These are phyloP conservation scores for Ferrisia virgata DNA, from an alignment of 2,888 invertebrate species.

Conservation along the genomic window DNA sequence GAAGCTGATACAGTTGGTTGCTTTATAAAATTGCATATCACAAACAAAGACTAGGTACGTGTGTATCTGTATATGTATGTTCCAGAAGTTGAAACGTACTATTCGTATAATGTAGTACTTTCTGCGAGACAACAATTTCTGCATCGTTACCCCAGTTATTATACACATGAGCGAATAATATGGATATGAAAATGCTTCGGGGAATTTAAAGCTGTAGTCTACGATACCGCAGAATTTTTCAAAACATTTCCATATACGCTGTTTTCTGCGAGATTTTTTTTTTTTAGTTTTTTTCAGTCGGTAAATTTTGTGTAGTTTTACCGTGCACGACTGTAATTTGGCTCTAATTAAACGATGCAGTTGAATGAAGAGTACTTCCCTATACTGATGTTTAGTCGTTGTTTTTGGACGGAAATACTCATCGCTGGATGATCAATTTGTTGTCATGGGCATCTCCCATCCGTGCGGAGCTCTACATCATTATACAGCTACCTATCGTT, in stretches of 20 bases:
- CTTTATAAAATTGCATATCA: conserved; percentile 36
- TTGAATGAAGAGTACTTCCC: too few species aligned
- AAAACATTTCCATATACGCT: neutral
- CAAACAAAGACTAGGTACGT: conserved; percentile 21
- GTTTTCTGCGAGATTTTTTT: too few species aligned
- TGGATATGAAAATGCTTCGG: neutral
- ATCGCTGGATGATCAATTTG: neutral
- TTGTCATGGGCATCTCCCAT: neutral
- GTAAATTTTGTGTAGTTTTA: too few species aligned
- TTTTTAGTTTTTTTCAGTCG: too few species aligned
- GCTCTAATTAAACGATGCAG: neutral
- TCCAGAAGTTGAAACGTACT: neutral
- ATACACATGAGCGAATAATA: conserved; percentile 8
- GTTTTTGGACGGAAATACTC: neutral
- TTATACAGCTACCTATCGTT: neutral
- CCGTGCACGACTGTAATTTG: too few species aligned
- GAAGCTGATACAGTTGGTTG: conserved; percentile 37
- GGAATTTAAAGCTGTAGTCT: neutral
- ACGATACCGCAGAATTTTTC: neutral
- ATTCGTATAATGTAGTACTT: neutral
- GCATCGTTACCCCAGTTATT: conserved; percentile 8
- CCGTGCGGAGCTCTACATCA: too few species aligned
- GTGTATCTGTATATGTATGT: too few species aligned
- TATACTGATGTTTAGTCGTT: too few species aligned
- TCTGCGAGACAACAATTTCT: conserved; percentile 2